phyloP scores from a whole-genome alignment of 2,888 invertebrate genomes.

The Pegoplata infirma region DNA sequence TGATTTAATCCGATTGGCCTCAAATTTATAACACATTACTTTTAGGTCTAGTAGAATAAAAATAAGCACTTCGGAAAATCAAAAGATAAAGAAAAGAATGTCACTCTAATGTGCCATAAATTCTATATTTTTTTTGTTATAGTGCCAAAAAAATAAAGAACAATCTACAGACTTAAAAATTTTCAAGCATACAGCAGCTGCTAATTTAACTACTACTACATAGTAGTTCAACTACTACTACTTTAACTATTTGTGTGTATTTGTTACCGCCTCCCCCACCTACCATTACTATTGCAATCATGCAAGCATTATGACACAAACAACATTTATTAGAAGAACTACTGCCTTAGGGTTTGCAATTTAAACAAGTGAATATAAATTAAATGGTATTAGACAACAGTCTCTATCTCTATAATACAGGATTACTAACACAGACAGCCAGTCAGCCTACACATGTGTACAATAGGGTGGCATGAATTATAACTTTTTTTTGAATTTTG shows the following conservation, averaged over 20 bases:
- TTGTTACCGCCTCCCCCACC: too few species aligned
- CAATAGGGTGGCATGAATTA: too few species aligned
- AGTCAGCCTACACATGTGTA: slow-evolving; percentile 28
- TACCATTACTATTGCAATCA: not conserved
- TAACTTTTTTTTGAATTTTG: too few species aligned
- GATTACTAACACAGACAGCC: slow-evolving; percentile 48
- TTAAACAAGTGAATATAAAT: slow-evolving; percentile 61
- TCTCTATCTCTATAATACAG: slow-evolving; percentile 51
- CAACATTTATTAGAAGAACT: slow-evolving; percentile 6
- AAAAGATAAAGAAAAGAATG: slow-evolving; percentile 15
- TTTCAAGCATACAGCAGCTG: slow-evolving; percentile 48
- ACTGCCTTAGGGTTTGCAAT: slow-evolving; percentile 54
- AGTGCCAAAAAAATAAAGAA: slow-evolving; percentile 1
- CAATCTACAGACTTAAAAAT: slow-evolving; percentile 15
- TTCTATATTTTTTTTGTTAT: too few species aligned
- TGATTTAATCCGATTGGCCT: too few species aligned
- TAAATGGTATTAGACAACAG: slow-evolving; percentile 61
- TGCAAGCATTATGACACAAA: slow-evolving; percentile 2
- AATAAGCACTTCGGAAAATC: too few species aligned
- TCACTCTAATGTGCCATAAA: too few species aligned
- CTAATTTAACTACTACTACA: slow-evolving; percentile 45
- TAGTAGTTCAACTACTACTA: not conserved
- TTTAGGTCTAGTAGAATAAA: too few species aligned
- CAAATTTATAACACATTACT: too few species aligned
- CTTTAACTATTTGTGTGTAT: too few species aligned